Conservation (phyloP, 1,140 invertebrate genomes). For the Pseudoatta argentina region DNA sequence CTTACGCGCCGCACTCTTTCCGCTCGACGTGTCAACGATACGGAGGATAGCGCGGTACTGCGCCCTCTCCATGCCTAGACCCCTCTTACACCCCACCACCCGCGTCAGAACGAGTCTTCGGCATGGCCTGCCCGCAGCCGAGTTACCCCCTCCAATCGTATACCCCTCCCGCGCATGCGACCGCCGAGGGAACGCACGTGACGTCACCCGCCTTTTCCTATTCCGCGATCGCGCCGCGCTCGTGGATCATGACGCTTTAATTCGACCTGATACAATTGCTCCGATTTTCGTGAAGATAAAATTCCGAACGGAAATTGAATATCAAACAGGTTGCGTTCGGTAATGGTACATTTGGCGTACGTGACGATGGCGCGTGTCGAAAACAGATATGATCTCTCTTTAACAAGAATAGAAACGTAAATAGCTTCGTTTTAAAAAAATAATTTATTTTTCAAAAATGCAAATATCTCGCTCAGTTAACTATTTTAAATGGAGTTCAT, state of each 20-base stretch:
- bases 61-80: slow-evolving; percentile 81
- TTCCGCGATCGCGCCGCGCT: slow-evolving; percentile 36
- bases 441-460: not conserved
- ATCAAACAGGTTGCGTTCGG: slow-evolving; percentile 19
- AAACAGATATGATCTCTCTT: not conserved
- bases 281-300: slow-evolving; percentile 34
- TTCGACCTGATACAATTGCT: slow-evolving; percentile 38
- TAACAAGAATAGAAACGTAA: not conserved
- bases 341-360: slow-evolving; percentile 10
- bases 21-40: slow-evolving; percentile 76
- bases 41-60: slow-evolving; percentile 82
- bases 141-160: slow-evolving; percentile 62
- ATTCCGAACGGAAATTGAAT: slow-evolving; percentile 48
- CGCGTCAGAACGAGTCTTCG: slow-evolving; percentile 72
- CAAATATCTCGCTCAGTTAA: not conserved
- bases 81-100: slow-evolving; percentile 76
- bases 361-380: slow-evolving; percentile 15
- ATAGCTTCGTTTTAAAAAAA: not conserved
- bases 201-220: slow-evolving; percentile 64
- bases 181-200: slow-evolving; percentile 52
- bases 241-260: slow-evolving; percentile 45
- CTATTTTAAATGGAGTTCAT: not conserved
- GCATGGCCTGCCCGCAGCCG: slow-evolving; percentile 68
- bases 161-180: slow-evolving; percentile 45
- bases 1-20: slow-evolving; percentile 70